Percentiles rank a stretch among this genome's conserved stretches.
Conservation (phyloP, 2,888 invertebrate species). For the Tipula vernalis region DNA sequence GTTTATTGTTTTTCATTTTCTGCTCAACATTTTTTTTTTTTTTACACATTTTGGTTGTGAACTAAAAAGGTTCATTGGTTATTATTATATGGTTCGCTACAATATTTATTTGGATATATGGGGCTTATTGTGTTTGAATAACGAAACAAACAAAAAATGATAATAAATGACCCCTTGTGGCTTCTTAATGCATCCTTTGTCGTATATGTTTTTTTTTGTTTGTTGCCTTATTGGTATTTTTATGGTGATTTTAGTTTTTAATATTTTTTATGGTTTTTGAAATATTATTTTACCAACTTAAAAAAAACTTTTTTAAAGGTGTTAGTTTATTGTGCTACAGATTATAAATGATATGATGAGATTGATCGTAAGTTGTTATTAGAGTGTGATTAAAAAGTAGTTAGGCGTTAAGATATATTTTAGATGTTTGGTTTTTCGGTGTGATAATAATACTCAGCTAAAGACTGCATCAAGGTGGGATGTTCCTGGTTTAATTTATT, state of each 20-base stretch:
- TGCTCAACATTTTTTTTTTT: not conserved
- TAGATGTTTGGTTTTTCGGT: not conserved
- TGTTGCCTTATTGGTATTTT: not conserved
- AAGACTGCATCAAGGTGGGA: not conserved
- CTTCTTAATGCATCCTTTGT: constrained; percentile 4
- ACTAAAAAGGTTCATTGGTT: not conserved
- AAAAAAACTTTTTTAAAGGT: not conserved
- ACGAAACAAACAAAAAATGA: not conserved
- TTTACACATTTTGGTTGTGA: not conserved
- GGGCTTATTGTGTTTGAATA: not conserved
- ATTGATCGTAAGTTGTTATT: not conserved
- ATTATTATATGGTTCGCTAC: no score
- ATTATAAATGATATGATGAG: not conserved
- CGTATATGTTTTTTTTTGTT: not conserved
- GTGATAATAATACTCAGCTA: not conserved
- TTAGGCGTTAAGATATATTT: not conserved
- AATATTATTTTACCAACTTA: not conserved
- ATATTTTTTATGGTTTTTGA: not conserved
- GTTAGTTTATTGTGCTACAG: not conserved
- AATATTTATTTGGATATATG: not conserved
- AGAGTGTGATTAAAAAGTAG: not conserved
- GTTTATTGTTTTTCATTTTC: not conserved
- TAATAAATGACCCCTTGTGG: constrained; percentile 4
- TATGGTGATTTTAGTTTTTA: not conserved
- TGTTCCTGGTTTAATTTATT: not conserved